phyloP scores from a whole-genome alignment of 64 coral and sea anemone genomes.

The Porites australiensis region DNA sequence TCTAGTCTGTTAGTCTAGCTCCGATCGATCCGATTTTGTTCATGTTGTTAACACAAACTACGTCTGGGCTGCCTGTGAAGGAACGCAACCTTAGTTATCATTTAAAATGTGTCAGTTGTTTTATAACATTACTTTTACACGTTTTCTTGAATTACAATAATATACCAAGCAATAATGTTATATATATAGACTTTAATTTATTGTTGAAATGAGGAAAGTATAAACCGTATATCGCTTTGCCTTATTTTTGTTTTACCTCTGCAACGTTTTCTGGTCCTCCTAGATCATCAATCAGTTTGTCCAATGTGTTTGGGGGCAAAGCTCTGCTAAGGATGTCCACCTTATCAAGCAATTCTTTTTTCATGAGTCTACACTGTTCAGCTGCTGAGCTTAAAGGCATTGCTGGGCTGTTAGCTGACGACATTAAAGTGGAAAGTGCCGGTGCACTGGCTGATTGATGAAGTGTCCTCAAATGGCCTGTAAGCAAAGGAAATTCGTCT shows the following conservation, averaged over 20 bases:
- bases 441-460: constrained; percentile 82
- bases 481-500: neutral
- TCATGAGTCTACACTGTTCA: constrained; percentile 89
- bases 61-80: too few species aligned
- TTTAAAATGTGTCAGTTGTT: too few species aligned
- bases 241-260: constrained; percentile 68
- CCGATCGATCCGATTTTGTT: too few species aligned
- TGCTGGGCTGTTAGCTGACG: neutral
- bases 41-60: too few species aligned
- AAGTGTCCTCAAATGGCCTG: constrained; percentile 33
- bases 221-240: neutral
- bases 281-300: constrained; percentile 89
- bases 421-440: constrained; percentile 66
- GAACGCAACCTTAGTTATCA: too few species aligned
- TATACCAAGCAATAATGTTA: too few species aligned
- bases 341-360: constrained; percentile 84
- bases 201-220: too few species aligned
- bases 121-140: too few species aligned
- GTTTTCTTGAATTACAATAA: too few species aligned
- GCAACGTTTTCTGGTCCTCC: constrained; percentile 92
- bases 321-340: constrained; percentile 57
- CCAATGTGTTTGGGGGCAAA: constrained; percentile 93
- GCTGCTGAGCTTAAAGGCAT: constrained; percentile 29
- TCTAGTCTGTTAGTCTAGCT: too few species aligned
- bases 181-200: too few species aligned